A percentile compares a stretch with the other conserved stretches of the same genome.
phyloP scores from a whole-genome alignment of 1,140 invertebrate species.

The Drosophila pachea region DNA sequence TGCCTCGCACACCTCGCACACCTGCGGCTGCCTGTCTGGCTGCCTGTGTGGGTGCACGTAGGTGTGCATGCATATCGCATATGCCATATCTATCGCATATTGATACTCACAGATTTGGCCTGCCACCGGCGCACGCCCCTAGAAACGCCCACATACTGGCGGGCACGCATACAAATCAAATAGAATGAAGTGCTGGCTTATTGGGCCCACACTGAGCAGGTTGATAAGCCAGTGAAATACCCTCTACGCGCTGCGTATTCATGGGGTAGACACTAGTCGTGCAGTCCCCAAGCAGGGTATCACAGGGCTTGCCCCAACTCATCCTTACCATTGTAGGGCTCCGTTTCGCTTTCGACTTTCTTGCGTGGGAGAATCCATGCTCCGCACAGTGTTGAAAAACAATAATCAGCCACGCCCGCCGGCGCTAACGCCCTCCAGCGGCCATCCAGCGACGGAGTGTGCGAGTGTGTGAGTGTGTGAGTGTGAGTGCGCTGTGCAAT shows the following conservation, averaged over 20 bases:
- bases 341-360: no score
- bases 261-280: no score
- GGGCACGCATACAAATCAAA: conserved; percentile 46
- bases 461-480: no score
- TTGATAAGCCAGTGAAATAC: not conserved
- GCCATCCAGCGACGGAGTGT: no score
- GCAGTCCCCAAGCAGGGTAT: no score
- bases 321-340: no score
- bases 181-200: conserved; percentile 43
- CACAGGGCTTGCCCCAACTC: no score
- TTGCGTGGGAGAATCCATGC: no score
- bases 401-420: not conserved
- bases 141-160: conserved; percentile 28
- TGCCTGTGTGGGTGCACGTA: not conserved
- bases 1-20: conserved; percentile 28
- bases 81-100: conserved; percentile 29
- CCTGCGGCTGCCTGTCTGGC: not conserved
- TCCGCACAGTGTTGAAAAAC: no score
- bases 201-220: not conserved
- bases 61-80: not conserved
- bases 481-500: no score
- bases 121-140: conserved; percentile 24
- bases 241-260: not conserved
- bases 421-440: no score
- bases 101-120: conserved; percentile 38